phyloP scores from a whole-genome alignment of 2,113 vertebrate species.

The Arizona elegans region DNA sequence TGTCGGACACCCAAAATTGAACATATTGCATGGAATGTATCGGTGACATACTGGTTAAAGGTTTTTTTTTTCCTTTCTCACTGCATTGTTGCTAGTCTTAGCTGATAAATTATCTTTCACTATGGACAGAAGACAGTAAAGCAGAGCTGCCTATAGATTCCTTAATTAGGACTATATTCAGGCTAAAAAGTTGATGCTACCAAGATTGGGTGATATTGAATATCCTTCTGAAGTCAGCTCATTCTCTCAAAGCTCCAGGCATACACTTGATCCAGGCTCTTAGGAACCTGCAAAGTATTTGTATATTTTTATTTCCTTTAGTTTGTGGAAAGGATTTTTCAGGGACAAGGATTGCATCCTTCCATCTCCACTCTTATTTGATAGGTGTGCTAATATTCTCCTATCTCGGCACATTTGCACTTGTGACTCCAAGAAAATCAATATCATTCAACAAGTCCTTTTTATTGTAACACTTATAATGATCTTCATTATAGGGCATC shows the following conservation, averaged over 20 bases:
- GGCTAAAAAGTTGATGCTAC: background rate
- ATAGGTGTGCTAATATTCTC: background rate
- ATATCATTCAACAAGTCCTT: background rate
- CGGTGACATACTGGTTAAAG: background rate
- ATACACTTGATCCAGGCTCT: background rate
- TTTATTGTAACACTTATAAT: background rate
- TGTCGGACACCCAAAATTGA: background rate
- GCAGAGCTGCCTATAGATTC: background rate
- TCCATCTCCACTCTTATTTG: background rate
- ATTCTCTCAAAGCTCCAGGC: background rate
- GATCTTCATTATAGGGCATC: background rate
- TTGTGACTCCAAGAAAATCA: background rate
- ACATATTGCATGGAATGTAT: background rate
- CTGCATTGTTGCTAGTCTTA: background rate
- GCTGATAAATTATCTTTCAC: background rate
- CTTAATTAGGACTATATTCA: background rate
- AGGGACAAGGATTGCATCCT: background rate
- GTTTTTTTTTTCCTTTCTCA: background rate
- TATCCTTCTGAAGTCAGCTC: background rate
- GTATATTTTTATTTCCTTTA: background rate
- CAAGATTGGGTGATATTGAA: background rate
- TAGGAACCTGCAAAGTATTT: background rate
- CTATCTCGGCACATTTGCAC: background rate
- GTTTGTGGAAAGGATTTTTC: background rate
- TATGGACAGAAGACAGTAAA: background rate